Base-by-base conservation (phyloP, 2,797 vertebrate genomes). In the Peromyscus eremicus region DNA sequence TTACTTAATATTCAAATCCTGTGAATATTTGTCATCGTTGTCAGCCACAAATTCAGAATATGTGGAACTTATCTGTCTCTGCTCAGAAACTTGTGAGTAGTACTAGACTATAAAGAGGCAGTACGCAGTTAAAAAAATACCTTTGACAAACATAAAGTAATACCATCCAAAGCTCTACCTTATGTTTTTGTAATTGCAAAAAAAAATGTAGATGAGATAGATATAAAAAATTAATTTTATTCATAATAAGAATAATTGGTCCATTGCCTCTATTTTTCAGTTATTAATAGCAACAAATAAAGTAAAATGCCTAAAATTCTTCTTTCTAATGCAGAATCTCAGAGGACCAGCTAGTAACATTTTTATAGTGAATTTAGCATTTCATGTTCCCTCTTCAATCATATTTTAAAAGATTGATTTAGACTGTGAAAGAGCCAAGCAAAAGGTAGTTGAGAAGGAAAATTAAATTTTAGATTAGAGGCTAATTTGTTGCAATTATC, bases 401-500 rank as follows among this genome's bases (percentile, higher is more conserved):
- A 55, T 37, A 64, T 34, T 49, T 88, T 94, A 37, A 76, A 95
- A 93, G 19, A 57, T 60, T 52, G 34, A 94, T 92, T 87, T 55
- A 95, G 4, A 10, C 23, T 66, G 29, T 89, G 46, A 89, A 89
- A 80, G 5, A 84, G 29, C 4, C 25, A 94, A 94, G 55, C 49
- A 27, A 62, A 83, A 71, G 37, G 16, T 89, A 13, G 17, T 16
- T 85, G 11, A 93, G 29, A 95, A 84, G 71, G 49, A 89, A 89
- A 90, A 83, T 70, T 85, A 82, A 3, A 70, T 73, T 91, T 80
- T 86, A 85, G 27, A 89, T 96, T 89, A 93, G 23, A 96, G 70
- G 73, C 82, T 55, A 90, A 94, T 90, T 75, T 88, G 57, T 89
- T 87, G 89, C 52, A 88, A 70, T 93, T 94, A 71, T 57, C 27